Evolutionary conservation across 2,797 vertebrate genomes (phyloP).

Genomic region (Muscicapa comitata): DNA sequence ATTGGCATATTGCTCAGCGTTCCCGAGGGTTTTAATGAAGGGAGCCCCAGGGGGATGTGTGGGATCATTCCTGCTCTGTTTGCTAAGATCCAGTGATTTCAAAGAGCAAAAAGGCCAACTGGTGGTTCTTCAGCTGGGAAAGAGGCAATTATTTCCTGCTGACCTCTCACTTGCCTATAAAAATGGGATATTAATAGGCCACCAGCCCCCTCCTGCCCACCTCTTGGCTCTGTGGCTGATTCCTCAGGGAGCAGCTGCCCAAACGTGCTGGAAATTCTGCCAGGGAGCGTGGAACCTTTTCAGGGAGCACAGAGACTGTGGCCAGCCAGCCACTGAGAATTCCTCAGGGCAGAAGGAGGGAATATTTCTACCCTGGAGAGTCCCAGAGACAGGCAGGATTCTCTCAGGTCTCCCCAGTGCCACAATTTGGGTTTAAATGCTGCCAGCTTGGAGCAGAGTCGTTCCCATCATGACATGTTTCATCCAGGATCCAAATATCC

Average conservation of each 20-base stretch:
- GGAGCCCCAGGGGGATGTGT: neutral
- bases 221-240: neutral
- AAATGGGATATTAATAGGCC: neutral
- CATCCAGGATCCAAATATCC: neutral
- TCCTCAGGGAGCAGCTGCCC: neutral
- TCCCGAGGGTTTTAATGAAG: neutral
- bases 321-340: neutral
- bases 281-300: neutral
- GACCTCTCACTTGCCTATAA: neutral
- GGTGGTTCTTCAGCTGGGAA: neutral
- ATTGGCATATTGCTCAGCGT: neutral
- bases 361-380: neutral
- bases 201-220: neutral
- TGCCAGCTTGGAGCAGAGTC: neutral
- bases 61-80: neutral
- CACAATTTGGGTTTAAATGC: neutral
- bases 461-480: rapidly evolving
- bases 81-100: neutral
- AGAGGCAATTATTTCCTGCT: constrained; percentile 8
- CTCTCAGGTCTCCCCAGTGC: rapidly evolving
- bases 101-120: neutral
- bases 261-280: neutral
- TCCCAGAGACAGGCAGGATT: neutral
- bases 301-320: neutral
- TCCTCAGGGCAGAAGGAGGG: neutral